A percentile compares a stretch with the other conserved stretches of the same genome.
phyloP scores from a whole-genome alignment of 2,888 invertebrate genomes.

The Limnephilus marmoratus region DNA sequence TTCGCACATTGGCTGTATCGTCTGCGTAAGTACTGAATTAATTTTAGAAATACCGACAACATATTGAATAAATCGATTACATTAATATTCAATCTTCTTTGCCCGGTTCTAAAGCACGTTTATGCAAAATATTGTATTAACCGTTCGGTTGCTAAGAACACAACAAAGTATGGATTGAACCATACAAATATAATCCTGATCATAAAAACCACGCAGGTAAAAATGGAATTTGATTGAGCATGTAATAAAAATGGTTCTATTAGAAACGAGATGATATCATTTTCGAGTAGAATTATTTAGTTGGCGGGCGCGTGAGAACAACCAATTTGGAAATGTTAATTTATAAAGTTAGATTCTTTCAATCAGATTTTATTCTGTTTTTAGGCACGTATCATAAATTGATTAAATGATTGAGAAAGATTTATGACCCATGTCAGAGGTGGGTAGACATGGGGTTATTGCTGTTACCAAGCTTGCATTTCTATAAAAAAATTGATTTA shows the following conservation, averaged over 20 bases:
- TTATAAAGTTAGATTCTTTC: background rate
- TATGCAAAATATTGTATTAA: background rate
- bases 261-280: background rate
- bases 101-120: background rate
- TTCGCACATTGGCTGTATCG: no score
- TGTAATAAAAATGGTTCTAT: background rate
- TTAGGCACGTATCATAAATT: background rate
- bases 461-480: background rate
- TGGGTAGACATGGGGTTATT: background rate
- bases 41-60: no score
- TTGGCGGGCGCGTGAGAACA: background rate
- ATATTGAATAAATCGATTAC: no score
- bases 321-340: background rate
- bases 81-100: background rate
- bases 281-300: background rate
- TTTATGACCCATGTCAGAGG: background rate
- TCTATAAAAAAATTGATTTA: no score
- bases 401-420: background rate
- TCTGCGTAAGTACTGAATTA: no score
- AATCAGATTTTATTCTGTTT: background rate
- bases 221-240: background rate
- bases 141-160: background rate
- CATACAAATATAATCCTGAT: background rate
- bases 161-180: background rate
- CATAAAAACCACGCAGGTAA: background rate